A percentile compares a stretch with the other conserved stretches of the same genome.
Evolutionary conservation across 2,113 vertebrate genomes (phyloP).

Genomic region (Pycnonotus jocosus): DNA sequence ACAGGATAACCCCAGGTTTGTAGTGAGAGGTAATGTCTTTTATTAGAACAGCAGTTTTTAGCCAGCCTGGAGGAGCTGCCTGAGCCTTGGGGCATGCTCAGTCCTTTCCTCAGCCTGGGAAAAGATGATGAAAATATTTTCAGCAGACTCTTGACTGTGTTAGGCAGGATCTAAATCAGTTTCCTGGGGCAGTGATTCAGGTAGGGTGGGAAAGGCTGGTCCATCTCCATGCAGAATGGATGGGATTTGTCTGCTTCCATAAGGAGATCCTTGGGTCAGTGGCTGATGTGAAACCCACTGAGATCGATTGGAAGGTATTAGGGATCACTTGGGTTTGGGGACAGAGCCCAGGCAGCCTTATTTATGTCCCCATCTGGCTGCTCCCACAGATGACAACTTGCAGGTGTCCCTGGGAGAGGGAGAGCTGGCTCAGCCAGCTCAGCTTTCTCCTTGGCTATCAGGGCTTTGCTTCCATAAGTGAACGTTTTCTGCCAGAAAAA

Average conservation of each 20-base stretch:
- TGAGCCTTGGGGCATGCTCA: background rate
- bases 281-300: background rate
- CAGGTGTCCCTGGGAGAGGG: conserved; percentile 6
- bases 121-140: background rate
- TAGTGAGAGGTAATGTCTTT: background rate
- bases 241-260: background rate
- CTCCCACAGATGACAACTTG: background rate
- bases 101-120: background rate
- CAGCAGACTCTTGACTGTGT: background rate
- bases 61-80: background rate
- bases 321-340: background rate
- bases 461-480: background rate
- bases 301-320: background rate
- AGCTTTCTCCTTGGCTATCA: conserved; percentile 28
- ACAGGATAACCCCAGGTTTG: background rate
- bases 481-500: conserved; percentile 35
- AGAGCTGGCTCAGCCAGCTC: background rate
- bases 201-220: background rate
- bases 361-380: background rate
- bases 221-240: accelerated
- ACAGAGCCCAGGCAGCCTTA: background rate
- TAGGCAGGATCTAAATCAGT: background rate
- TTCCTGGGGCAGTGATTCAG: accelerated
- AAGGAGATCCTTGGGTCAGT: background rate
- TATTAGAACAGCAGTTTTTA: background rate